These are phyloP conservation scores for Chloroclysta siterata DNA, from an alignment of 2,888 invertebrate species.

Conservation along the genomic window DNA sequence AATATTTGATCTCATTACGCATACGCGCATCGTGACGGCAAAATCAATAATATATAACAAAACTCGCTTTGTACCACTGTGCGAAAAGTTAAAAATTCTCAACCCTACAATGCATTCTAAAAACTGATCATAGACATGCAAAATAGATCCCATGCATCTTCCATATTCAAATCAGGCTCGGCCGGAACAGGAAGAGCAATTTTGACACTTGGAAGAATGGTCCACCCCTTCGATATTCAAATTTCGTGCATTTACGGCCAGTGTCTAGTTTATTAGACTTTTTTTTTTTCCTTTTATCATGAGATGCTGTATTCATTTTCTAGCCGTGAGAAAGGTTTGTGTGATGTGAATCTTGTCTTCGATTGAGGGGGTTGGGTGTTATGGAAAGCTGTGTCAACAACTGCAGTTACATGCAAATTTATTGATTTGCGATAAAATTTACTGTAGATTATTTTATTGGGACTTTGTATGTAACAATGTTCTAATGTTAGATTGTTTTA, in stretches of 20 bases:
- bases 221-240: slow-evolving; percentile 76
- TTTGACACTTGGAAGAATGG: slow-evolving; percentile 83
- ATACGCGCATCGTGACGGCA: slow-evolving; percentile 64
- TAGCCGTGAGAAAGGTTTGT: slow-evolving; percentile 64
- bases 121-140: slow-evolving; percentile 72
- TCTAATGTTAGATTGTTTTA: slow-evolving; percentile 3
- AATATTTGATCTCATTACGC: slow-evolving; percentile 83
- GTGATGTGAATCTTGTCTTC: slow-evolving; percentile 64
- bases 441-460: slow-evolving; percentile 42
- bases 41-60: slow-evolving; percentile 61
- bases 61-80: slow-evolving; percentile 60
- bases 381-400: slow-evolving; percentile 82
- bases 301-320: slow-evolving; percentile 51
- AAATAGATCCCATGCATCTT: slow-evolving; percentile 66
- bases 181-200: slow-evolving; percentile 79
- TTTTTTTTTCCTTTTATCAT: slow-evolving; percentile 61
- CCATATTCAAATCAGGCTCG: slow-evolving; percentile 77
- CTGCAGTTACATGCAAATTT: slow-evolving; percentile 73
- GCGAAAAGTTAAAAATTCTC: slow-evolving; percentile 64
- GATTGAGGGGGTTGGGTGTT: slow-evolving; percentile 78
- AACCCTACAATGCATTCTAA: slow-evolving; percentile 32
- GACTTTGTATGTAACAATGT: slow-evolving; percentile 33
- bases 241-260: slow-evolving; percentile 71
- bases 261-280: slow-evolving; percentile 65
- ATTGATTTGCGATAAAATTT: slow-evolving; percentile 53